A percentile compares a stretch with the other conserved stretches of the same genome.
These are phyloP conservation scores for Tympanoctomys barrerae DNA, from an alignment of 2,797 vertebrate genomes.

Conservation along the genomic window DNA sequence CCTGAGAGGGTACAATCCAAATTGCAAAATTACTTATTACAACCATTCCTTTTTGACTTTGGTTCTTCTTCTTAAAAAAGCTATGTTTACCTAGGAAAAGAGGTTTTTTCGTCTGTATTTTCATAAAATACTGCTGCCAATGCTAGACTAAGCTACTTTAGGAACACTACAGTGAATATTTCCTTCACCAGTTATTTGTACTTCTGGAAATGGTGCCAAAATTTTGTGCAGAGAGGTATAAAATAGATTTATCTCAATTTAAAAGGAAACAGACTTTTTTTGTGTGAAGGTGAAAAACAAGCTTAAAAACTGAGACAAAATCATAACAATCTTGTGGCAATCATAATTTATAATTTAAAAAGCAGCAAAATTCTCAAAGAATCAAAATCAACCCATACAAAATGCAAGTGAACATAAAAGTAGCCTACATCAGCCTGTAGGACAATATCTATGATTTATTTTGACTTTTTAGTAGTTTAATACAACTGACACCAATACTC, in stretches of 20 bases:
- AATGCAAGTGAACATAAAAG: neutral
- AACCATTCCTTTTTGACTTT: neutral
- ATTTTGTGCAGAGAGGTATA: neutral
- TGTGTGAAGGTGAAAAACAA: neutral
- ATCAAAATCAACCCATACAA: neutral
- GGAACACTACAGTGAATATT: rapidly evolving
- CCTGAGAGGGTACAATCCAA: neutral
- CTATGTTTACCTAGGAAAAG: neutral
- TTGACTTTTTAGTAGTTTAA: constrained; percentile 25
- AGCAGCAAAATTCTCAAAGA: neutral
- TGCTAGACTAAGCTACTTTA: neutral
- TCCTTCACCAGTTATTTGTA: neutral
- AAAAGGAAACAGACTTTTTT: neutral
- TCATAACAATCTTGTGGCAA: neutral
- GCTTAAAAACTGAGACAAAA: neutral
- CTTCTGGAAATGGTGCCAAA: neutral
- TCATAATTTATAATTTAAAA: neutral
- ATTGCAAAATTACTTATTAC: neutral
- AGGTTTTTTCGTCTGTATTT: neutral
- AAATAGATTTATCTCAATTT: neutral
- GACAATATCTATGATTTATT: neutral
- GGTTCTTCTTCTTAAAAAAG: neutral
- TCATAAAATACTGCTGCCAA: neutral
- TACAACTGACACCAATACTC: constrained; percentile 14
- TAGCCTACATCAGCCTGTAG: neutral